Evolutionary conservation across 2,888 invertebrate genomes (phyloP), one percentile per base, ranked within the genome.

Genomic region (Laspeyria flexula): DNA sequence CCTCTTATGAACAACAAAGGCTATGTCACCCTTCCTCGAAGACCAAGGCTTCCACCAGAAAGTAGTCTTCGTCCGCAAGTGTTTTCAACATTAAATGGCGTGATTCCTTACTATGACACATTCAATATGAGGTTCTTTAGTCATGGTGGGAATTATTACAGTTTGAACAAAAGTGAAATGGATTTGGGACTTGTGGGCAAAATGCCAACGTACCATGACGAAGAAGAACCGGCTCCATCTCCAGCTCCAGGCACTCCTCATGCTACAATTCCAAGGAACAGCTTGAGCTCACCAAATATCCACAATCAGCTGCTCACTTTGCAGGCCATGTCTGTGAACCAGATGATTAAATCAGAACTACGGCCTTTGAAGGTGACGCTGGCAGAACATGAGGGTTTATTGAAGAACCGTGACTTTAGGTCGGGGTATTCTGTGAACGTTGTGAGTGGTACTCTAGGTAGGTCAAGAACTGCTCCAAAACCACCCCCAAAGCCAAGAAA

Each of bases 1-100:
- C 94, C 95, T 10, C 87, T 95, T 1, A 87, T 95, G 35, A 93
- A 92, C 44, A 94, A 95, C 0, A 95, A 96, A 70, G 95, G 97
- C 0, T 97, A 97, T 83, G 96, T 97, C n/a, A 97, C 97, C 4
- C 95, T 97, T 53, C 97, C 97, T 0, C 93, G 97, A 65, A 93
- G 96, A 75, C 97, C 97, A 0, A 92, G 96, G 52, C 94, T 96
- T 94, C 75, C 94, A n/a, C 62, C 56, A 88, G 71, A 95, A 82
- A 62, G 88, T 84, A 47, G 87, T 86, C 21, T 90, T 77, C 56
- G 83, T 47, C 81, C 93, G 1, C 88, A 86, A 71, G 88, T 90
- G 0, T 85, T 93, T 60, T 81, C 78, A 0, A 86, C 84, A 1
- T 38, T 88, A 1, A 87, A 93, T 43, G 93, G 94, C 7, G 88